phyloP scores from a whole-genome alignment of 2,113 vertebrate genomes.

The Pollimyrus isidori region DNA sequence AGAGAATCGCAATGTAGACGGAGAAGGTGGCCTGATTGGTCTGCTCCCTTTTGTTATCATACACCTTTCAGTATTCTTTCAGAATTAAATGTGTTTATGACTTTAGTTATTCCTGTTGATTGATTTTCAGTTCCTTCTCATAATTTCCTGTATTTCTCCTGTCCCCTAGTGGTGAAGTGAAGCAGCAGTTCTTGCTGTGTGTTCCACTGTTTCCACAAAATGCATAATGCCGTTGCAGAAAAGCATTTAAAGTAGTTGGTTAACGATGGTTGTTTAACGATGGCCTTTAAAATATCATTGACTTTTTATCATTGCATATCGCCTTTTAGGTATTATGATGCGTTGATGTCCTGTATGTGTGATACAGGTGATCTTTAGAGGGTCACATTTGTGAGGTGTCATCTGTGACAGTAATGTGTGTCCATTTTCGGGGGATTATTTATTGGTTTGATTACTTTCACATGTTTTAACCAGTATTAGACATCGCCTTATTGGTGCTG shows the following conservation, averaged over 20 bases:
- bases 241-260: neutral
- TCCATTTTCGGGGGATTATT: neutral
- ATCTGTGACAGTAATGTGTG: neutral
- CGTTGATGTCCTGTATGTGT: neutral
- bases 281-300: neutral
- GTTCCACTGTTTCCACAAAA: neutral
- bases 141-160: neutral
- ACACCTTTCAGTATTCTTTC: neutral
- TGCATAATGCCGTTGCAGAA: neutral
- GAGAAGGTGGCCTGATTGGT: neutral
- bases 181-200: neutral
- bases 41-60: neutral
- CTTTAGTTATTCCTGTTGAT: neutral
- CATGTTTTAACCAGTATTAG: neutral
- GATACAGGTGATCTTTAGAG: neutral
- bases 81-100: neutral
- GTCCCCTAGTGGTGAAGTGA: conserved; percentile 7
- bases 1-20: neutral
- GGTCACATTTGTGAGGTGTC: neutral
- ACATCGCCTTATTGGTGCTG: neutral
- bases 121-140: neutral
- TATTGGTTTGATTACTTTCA: neutral
- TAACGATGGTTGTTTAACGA: neutral
- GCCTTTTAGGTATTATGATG: neutral
- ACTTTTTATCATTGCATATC: neutral